Percentiles rank a stretch among this genome's conserved stretches.
phyloP scores from a whole-genome alignment of 1,140 invertebrate genomes.

The Kradibia gibbosae region DNA sequence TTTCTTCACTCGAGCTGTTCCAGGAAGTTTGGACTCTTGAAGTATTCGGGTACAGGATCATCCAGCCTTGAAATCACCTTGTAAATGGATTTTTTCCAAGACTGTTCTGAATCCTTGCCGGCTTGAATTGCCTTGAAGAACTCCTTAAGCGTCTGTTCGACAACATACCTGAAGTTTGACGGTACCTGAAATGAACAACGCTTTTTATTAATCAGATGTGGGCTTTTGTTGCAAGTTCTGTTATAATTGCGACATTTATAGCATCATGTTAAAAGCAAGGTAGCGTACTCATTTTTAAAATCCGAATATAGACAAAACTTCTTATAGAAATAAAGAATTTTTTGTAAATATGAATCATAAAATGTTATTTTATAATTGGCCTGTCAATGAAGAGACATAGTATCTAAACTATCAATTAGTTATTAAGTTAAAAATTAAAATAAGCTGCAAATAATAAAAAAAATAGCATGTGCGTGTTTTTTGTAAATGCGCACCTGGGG shows the following conservation, averaged over 20 bases:
- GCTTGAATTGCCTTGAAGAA: conserved; percentile 98
- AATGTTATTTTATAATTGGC: too few species aligned
- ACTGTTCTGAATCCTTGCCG: conserved; percentile 97
- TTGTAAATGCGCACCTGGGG: conserved; percentile 75
- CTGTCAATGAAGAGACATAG: too few species aligned
- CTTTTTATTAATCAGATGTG: conserved; percentile 4
- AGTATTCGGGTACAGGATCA: conserved; percentile 98
- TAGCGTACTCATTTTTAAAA: neutral
- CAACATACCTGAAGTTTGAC: conserved; percentile 94
- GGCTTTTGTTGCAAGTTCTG: neutral
- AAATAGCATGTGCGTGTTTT: conserved; percentile 66
- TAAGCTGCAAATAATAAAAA: conserved; percentile 51
- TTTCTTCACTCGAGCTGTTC: conserved; percentile 93
- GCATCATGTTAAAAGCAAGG: conserved; percentile 8
- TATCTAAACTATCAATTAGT: too few species aligned
- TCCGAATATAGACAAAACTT: neutral
- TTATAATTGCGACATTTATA: conserved; percentile 36
- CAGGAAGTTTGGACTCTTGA: conserved; percentile 99
- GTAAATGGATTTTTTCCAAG: conserved; percentile 99
- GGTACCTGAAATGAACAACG: conserved; percentile 84
- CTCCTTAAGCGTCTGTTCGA: conserved; percentile 97
- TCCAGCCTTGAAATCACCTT: conserved; percentile 99
- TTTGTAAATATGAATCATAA: too few species aligned
- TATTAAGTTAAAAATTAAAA: neutral
- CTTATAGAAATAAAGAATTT: neutral